A percentile compares a stretch with the other conserved stretches of the same genome.
phyloP scores from a whole-genome alignment of 1,140 invertebrate genomes.

The Phymorhynchus buccinoides region DNA sequence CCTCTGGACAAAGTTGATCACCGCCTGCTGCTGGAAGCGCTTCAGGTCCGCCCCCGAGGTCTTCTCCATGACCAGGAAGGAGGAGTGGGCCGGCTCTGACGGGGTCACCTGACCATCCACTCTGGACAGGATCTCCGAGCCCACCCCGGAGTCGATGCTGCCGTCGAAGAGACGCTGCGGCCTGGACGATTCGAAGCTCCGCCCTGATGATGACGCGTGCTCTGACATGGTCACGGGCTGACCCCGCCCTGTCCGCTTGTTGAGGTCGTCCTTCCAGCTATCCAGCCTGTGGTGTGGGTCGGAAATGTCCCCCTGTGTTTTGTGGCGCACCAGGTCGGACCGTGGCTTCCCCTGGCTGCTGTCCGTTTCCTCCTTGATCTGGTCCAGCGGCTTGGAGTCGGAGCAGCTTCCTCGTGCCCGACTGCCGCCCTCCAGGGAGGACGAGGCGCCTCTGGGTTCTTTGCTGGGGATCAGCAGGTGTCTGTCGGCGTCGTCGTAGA shows the following conservation, averaged over 20 bases:
- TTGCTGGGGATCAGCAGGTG: constrained; percentile 15
- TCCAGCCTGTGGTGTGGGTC: neutral
- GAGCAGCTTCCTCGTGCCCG: constrained; percentile 29
- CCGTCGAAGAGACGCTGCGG: constrained; percentile 27
- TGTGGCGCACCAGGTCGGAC: neutral
- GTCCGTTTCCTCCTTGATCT: constrained; percentile 62
- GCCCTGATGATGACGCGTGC: neutral
- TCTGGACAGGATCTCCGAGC: constrained; percentile 18
- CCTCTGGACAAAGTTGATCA: constrained; percentile 88
- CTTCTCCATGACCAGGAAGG: constrained; percentile 10
- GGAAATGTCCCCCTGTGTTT: neutral
- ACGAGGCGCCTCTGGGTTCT: constrained; percentile 31
- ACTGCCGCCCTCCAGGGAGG: constrained; percentile 30
- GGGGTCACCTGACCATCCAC: neutral
- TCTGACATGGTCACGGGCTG: neutral
- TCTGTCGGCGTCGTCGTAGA: neutral
- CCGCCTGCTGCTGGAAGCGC: constrained; percentile 86
- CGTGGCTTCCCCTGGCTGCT: neutral
- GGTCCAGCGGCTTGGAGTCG: constrained; percentile 53
- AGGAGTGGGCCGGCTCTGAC: neutral
- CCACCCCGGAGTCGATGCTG: constrained; percentile 36
- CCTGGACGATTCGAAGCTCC: neutral
- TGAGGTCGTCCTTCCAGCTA: constrained; percentile 23
- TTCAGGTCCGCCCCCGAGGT: constrained; percentile 81
- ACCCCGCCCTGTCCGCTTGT: constrained; percentile 18